phyloP scores from a whole-genome alignment of 2,797 vertebrate genomes.

The Leuciscus waleckii region DNA sequence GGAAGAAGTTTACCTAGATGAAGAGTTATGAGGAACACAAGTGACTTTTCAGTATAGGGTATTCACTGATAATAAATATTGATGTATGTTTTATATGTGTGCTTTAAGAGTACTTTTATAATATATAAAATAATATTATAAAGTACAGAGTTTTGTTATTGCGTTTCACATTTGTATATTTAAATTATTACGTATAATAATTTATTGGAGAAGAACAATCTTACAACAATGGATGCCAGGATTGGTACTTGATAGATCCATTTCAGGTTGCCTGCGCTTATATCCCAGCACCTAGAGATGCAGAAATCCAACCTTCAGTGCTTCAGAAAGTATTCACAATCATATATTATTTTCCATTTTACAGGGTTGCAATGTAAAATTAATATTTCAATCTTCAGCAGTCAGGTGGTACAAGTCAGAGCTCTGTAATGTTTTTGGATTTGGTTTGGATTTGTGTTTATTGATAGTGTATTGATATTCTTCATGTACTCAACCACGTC shows the following conservation, averaged over 20 bases:
- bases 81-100: not conserved
- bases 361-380: not conserved
- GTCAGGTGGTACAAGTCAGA: not conserved
- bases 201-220: constrained; percentile 43
- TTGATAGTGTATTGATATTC: not conserved
- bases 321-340: not conserved
- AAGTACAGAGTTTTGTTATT: not conserved
- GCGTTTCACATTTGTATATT: too few relatives aligned
- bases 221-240: constrained; percentile 83
- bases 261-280: constrained; percentile 85
- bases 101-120: not conserved
- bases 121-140: not conserved
- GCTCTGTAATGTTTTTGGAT: too few relatives aligned
- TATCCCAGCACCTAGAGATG: constrained; percentile 82
- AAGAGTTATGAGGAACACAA: not conserved
- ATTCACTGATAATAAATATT: not conserved
- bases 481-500: too few relatives aligned
- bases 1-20: constrained; percentile 84
- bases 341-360: not conserved
- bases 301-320: constrained; percentile 2
- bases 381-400: too few relatives aligned
- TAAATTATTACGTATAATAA: not conserved
- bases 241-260: constrained; percentile 90
- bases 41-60: not conserved
- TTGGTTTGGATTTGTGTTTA: too few relatives aligned